Conservation (phyloP, 2,888 invertebrate genomes). For the Nymphalis c-album region DNA sequence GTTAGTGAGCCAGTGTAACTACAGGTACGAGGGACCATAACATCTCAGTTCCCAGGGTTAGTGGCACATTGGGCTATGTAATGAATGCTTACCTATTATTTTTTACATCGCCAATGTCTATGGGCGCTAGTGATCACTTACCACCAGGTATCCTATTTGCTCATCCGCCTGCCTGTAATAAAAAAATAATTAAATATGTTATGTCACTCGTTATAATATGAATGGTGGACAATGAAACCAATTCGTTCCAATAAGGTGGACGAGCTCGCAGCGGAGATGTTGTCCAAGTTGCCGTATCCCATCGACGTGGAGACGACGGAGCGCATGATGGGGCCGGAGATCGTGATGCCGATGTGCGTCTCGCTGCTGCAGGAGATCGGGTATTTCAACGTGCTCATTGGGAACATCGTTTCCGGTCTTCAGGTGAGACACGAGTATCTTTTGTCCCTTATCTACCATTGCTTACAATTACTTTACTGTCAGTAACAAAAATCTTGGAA, state of each 20-base stretch:
- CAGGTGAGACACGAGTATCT: conserved; percentile 49
- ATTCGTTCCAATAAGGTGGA: conserved; percentile 56
- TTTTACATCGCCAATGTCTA: too few species aligned
- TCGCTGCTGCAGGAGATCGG: conserved; percentile 90
- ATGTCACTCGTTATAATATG: too few species aligned
- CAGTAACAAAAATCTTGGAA: too few species aligned
- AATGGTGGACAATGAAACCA: not conserved
- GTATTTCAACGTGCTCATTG: conserved; percentile 70
- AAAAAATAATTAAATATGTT: too few species aligned
- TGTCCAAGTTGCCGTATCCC: conserved; percentile 85
- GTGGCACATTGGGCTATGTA: too few species aligned
- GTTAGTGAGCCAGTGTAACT: too few species aligned
- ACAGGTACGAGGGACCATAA: too few species aligned
- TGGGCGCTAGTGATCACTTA: too few species aligned
- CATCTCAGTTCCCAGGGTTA: too few species aligned
- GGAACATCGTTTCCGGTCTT: conserved; percentile 56
- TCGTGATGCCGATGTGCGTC: conserved; percentile 89
- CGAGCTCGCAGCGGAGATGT: conserved; percentile 85
- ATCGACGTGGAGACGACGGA: conserved; percentile 89
- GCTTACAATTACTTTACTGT: not conserved
- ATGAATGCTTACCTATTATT: too few species aligned
- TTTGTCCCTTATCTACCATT: not conserved
- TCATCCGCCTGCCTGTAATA: too few species aligned
- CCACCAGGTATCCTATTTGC: too few species aligned
- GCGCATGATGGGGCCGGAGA: conserved; percentile 86